phyloP scores from a whole-genome alignment of 1,140 invertebrate species.

The Cryptotermes secundus region DNA sequence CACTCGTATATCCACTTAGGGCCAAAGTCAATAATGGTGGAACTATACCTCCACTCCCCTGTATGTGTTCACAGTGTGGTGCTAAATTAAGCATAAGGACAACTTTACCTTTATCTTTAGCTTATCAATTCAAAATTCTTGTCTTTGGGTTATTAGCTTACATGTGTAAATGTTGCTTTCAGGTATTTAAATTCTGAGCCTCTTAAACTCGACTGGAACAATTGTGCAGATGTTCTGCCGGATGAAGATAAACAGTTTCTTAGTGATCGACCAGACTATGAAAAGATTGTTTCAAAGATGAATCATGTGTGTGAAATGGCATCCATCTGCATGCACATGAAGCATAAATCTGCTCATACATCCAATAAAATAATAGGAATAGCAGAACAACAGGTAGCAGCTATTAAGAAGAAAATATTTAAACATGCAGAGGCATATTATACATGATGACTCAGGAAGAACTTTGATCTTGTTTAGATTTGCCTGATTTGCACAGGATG shows the following conservation, averaged over 20 bases:
- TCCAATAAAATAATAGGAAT: neutral
- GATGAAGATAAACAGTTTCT: conserved; percentile 22
- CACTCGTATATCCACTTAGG: too few relatives aligned
- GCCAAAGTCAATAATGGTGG: too few relatives aligned
- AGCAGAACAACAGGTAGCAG: neutral
- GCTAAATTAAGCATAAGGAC: too few relatives aligned
- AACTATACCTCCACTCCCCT: too few relatives aligned
- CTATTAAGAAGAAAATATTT: neutral
- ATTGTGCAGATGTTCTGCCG: neutral
- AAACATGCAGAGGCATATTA: neutral
- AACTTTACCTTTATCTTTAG: too few relatives aligned
- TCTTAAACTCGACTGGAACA: neutral
- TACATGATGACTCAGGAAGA: neutral
- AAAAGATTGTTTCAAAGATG: conserved; percentile 13
- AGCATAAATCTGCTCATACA: neutral
- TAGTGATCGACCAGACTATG: neutral
- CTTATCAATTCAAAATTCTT: too few relatives aligned
- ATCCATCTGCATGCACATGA: neutral
- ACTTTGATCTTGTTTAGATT: too few relatives aligned
- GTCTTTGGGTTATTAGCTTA: neutral
- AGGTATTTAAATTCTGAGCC: neutral
- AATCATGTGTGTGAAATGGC: neutral
- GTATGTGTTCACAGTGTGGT: too few relatives aligned
- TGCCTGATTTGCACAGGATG: too few relatives aligned
- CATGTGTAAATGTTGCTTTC: neutral